Evolutionary conservation across 2,888 invertebrate species (phyloP), one percentile per base, ranked within the genome.

Genomic region (Apamea monoglypha): DNA sequence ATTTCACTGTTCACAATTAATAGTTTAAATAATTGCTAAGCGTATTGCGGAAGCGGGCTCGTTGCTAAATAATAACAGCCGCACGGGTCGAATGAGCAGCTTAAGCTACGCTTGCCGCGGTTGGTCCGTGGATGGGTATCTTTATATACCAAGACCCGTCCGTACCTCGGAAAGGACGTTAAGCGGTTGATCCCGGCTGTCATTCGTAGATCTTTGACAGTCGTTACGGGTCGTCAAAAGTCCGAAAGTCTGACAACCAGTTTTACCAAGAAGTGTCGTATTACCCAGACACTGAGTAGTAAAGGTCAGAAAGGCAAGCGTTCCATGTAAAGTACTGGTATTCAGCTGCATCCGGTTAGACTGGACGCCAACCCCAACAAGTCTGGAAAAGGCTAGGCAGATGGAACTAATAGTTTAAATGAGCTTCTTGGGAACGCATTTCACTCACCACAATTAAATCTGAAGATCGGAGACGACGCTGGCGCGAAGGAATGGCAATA

Each of bases 401-500:
- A 59, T n/a, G 4, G 12, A n/a, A 44, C n/a, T 8, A 74, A 59
- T 59, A 25, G 14, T 44, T 56, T 32, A 18, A 44, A 56, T 16
- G 3, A 59, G 36, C 56, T 32, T 32, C 2, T n/a, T 32, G 8
- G 40, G 2, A n/a, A 70, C 44, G 16, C 16, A 66, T 74, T 80
- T 44, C 50, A 74, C 18, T 67, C 67, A 53, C 2, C 59, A 32
- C 21, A 36, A 47, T 76, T 44, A 66, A 72, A 81, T 85, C 53
- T 47, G 44, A 50, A 40, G n/a, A 47, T 73, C n/a, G 53, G 29
- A 66, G 61, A 61, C 69, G 53, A 21, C 32, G 10, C 50, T 73
- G 44, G 10, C 14, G 61, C 47, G 21, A 68, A 25, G 69, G 67
- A 83, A 77, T 77, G 81, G 47, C 59, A 74, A 80, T 82, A 78